These are phyloP conservation scores for Meiosimyza platycephala DNA, from an alignment of 2,888 invertebrate genomes.

Conservation along the genomic window DNA sequence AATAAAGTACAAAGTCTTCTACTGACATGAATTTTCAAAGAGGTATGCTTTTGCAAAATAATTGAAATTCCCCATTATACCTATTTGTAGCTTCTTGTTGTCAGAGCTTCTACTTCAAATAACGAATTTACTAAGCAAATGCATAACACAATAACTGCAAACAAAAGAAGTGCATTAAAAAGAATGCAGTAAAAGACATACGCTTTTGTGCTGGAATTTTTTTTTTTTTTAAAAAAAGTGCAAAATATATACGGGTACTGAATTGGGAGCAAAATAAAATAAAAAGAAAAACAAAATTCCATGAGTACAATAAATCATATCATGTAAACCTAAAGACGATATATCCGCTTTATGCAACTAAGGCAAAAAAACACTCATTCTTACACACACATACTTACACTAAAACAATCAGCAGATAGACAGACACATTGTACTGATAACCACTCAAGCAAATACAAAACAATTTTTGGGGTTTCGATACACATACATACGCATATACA, in stretches of 20 bases:
- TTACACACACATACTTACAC: not conserved
- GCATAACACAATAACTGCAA: too few species aligned
- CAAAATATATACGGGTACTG: not conserved
- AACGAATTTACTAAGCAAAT: too few species aligned
- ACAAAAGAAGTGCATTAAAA: not conserved
- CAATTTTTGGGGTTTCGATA: not conserved
- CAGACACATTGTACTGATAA: too few species aligned
- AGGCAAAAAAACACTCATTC: conserved; percentile 21
- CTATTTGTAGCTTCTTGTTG: too few species aligned
- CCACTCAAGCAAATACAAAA: not conserved
- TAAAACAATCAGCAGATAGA: too few species aligned
- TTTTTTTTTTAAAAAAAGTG: not conserved
- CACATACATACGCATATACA: not conserved
- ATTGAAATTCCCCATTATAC: too few species aligned
- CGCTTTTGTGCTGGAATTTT: not conserved
- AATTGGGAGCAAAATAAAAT: too few species aligned
- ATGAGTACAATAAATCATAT: conserved; percentile 15
- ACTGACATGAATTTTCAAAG: too few species aligned
- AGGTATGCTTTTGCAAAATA: too few species aligned
- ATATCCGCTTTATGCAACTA: conserved; percentile 47
- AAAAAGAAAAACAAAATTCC: not conserved
- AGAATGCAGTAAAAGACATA: not conserved
- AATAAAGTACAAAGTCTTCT: too few species aligned
- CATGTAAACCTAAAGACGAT: conserved; percentile 36
- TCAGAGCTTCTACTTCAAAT: too few species aligned